These are phyloP conservation scores for Sebastes oblongus DNA, from an alignment of 2,797 vertebrate species.

Conservation along the genomic window DNA sequence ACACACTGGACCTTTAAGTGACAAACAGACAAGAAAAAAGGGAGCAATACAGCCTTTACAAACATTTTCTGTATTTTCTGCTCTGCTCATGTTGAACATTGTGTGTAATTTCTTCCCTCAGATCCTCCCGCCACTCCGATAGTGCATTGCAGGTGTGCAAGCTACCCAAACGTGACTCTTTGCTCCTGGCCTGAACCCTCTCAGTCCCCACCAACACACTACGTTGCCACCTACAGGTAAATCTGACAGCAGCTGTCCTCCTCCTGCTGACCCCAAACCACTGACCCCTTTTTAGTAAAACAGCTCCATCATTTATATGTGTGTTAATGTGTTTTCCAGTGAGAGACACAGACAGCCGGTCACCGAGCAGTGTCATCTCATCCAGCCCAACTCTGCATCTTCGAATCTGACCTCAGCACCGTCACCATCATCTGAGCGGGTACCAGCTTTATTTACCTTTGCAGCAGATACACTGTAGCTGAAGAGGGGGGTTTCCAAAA, in stretches of 20 bases:
- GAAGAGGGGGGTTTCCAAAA: not conserved
- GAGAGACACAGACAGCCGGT: constrained; percentile 37
- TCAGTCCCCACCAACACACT: constrained; percentile 46
- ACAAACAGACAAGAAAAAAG: not conserved
- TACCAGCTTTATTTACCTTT: constrained; percentile 10
- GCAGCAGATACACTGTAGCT: not conserved
- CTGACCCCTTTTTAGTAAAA: not conserved
- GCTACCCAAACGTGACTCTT: constrained; percentile 70
- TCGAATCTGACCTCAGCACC: not conserved
- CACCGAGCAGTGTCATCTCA: constrained; percentile 43
- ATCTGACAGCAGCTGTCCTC: not conserved
- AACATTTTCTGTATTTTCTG: too few relatives aligned
- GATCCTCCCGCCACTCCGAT: constrained; percentile 55
- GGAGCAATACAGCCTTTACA: not conserved
- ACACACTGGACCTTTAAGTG: not conserved
- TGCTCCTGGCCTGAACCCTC: constrained; percentile 77
- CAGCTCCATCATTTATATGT: not conserved
- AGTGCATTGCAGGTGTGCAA: constrained; percentile 75
- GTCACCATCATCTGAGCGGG: constrained; percentile 39
- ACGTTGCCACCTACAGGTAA: constrained; percentile 79
- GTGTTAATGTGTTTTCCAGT: constrained; percentile 41
- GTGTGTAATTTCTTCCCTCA: constrained; percentile 10
- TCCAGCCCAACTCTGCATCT: constrained; percentile 31
- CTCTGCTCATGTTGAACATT: not conserved
- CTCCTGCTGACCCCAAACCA: not conserved